Evolutionary conservation across 2,888 invertebrate genomes (phyloP).

Genomic region (Phengaris alcon): DNA sequence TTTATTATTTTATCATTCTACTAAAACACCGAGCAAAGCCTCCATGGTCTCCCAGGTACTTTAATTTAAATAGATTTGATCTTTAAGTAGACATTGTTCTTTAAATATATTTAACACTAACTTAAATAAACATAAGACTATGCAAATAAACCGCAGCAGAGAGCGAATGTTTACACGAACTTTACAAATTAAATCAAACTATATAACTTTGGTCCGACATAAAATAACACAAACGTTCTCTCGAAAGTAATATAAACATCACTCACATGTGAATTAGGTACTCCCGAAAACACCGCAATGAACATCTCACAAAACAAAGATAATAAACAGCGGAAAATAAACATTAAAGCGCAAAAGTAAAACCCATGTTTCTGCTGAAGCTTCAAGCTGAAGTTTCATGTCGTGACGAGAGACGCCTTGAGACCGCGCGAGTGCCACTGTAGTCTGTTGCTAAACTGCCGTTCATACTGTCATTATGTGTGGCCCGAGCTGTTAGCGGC

Average conservation of each 20-base stretch:
- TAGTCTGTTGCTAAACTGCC: constrained; percentile 10
- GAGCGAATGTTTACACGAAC: neutral
- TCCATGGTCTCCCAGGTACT: no score
- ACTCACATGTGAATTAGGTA: neutral
- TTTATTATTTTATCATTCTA: no score
- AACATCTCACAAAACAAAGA: constrained; percentile 19
- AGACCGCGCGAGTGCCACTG: neutral
- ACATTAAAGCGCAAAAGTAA: constrained; percentile 20
- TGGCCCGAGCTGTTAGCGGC: neutral
- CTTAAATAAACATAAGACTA: no score
- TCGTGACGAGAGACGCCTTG: constrained; percentile 16
- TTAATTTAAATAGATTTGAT: no score
- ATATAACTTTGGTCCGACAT: neutral
- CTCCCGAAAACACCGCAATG: neutral
- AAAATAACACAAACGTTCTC: neutral
- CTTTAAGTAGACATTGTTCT: no score
- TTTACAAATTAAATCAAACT: constrained; percentile 10
- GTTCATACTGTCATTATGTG: constrained; percentile 2
- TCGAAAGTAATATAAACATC: neutral
- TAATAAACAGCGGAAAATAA: constrained; percentile 14
- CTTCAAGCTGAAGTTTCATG: constrained; percentile 9
- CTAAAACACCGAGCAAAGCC: no score
- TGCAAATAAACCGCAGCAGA: neutral
- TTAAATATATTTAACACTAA: no score
- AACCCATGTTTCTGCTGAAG: no score